A percentile compares a stretch with the other conserved stretches of the same genome.
These are phyloP conservation scores for Nudaria mundana DNA, from an alignment of 2,888 invertebrate species.

Conservation along the genomic window DNA sequence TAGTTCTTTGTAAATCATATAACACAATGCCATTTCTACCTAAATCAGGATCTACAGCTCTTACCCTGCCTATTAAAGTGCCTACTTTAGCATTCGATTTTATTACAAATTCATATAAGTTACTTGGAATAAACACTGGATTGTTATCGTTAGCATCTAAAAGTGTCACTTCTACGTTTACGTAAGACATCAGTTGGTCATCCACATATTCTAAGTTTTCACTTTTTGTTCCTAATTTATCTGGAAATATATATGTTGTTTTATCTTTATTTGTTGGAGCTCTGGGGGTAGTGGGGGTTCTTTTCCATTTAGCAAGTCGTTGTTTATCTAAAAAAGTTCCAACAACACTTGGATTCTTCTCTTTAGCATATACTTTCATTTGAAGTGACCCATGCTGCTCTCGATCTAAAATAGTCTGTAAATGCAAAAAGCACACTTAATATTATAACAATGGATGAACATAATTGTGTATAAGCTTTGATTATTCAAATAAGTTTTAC, in stretches of 20 bases:
- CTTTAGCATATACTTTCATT: slow-evolving; percentile 90
- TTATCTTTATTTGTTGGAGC: slow-evolving; percentile 51
- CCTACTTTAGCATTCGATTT: slow-evolving; percentile 85
- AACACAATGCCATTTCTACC: slow-evolving; percentile 87
- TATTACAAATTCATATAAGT: slow-evolving; percentile 89
- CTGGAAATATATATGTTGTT: slow-evolving; percentile 74
- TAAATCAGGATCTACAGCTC: slow-evolving; percentile 91
- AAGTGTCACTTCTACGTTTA: slow-evolving; percentile 90
- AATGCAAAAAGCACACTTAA: slow-evolving; percentile 4
- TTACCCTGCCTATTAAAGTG: slow-evolving; percentile 88
- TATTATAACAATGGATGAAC: no score
- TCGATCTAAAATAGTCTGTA: slow-evolving; percentile 87
- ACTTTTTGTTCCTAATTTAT: slow-evolving; percentile 60
- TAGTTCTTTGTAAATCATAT: slow-evolving; percentile 86
- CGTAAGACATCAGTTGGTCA: slow-evolving; percentile 77
- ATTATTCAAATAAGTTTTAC: slow-evolving; percentile 31
- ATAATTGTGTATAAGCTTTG: no score
- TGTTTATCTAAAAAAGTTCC: slow-evolving; percentile 70
- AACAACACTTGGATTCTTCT: slow-evolving; percentile 86
- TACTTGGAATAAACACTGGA: slow-evolving; percentile 91
- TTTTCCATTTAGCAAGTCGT: slow-evolving; percentile 64
- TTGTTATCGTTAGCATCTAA: slow-evolving; percentile 96
- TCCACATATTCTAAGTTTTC: slow-evolving; percentile 71
- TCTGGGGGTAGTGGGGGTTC: slow-evolving; percentile 49
- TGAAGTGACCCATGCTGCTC: slow-evolving; percentile 87